Evolutionary conservation across 2,888 invertebrate species (phyloP).

Genomic region (Melinaea menophilus): DNA sequence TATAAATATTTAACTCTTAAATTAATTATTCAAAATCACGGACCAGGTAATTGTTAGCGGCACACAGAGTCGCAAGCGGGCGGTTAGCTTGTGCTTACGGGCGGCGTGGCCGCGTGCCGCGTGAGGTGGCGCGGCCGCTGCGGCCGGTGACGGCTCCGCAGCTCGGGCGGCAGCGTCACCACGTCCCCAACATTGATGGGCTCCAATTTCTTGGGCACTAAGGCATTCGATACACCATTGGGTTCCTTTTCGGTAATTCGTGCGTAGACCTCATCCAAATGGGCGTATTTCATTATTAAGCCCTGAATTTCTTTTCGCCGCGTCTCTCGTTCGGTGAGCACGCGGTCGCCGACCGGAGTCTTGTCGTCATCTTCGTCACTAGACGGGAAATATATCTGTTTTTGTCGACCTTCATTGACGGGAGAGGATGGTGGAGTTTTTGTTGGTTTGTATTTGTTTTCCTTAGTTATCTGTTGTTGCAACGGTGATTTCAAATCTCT

Average conservation of each 20-base stretch:
- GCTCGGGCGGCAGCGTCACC: conserved; percentile 66
- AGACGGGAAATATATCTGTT: conserved; percentile 70
- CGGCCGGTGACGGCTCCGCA: conserved; percentile 64
- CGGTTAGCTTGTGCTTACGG: conserved; percentile 74
- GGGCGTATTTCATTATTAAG: conserved; percentile 89
- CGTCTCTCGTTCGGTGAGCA: conserved; percentile 84
- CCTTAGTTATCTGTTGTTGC: conserved; percentile 59
- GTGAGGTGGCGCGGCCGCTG: conserved; percentile 68
- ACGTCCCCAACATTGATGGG: conserved; percentile 64
- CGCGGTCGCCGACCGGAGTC: conserved; percentile 76
- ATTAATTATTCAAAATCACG: conserved; percentile 51
- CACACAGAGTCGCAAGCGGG: conserved; percentile 66
- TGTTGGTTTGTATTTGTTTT: conserved; percentile 47
- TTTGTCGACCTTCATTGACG: conserved; percentile 61
- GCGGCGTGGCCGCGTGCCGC: conserved; percentile 77
- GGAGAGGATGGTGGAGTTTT: conserved; percentile 66
- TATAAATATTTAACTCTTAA: conserved; percentile 20
- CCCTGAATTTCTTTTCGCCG: conserved; percentile 90
- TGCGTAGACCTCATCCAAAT: conserved; percentile 84
- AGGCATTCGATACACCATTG: conserved; percentile 49
- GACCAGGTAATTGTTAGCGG: conserved; percentile 71
- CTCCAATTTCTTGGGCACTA: conserved; percentile 48
- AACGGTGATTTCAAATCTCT: conserved; percentile 77
- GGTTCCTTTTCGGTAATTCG: conserved; percentile 62
- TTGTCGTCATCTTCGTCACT: conserved; percentile 74